phyloP scores from a whole-genome alignment of 2,113 vertebrate species.

The Brachyhypopomus occidentalis region DNA sequence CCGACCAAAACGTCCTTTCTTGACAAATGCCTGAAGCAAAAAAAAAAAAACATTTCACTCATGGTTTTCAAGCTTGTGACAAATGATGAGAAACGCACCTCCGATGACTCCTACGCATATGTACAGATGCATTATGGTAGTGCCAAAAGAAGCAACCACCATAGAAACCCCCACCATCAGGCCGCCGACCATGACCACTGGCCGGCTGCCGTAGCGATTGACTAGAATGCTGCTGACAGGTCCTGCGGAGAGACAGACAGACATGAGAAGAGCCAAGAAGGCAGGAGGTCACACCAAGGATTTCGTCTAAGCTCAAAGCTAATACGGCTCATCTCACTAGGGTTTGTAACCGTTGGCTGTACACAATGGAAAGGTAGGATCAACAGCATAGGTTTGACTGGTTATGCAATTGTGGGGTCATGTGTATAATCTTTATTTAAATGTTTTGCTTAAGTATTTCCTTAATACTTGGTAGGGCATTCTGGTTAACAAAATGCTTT shows the following conservation, averaged over 20 bases:
- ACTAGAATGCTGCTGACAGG: conserved; percentile 81
- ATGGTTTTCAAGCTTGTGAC: background rate
- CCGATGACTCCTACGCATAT: conserved; percentile 80
- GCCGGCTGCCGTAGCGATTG: conserved; percentile 80
- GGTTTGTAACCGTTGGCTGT: background rate
- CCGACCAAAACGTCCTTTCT: background rate
- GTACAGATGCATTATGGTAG: conserved; percentile 79
- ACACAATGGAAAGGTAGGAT: background rate
- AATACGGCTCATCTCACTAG: background rate
- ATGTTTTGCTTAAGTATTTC: background rate
- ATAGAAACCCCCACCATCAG: conserved; percentile 74
- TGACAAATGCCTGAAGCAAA: background rate
- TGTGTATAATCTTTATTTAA: conserved; percentile 14
- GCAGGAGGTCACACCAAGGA: background rate
- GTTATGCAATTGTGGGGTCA: conserved; percentile 6
- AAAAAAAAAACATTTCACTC: too few relatives aligned
- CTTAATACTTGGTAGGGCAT: background rate
- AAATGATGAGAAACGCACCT: conserved; percentile 64
- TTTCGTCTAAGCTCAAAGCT: background rate
- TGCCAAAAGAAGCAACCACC: conserved; percentile 78
- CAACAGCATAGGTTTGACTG: background rate
- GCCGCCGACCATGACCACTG: conserved; percentile 80
- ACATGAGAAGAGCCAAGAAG: background rate
- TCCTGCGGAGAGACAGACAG: conserved; percentile 63
- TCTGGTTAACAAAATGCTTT: background rate